Evolutionary conservation across 2,113 vertebrate species (phyloP).

Genomic region (Colinus virginianus): DNA sequence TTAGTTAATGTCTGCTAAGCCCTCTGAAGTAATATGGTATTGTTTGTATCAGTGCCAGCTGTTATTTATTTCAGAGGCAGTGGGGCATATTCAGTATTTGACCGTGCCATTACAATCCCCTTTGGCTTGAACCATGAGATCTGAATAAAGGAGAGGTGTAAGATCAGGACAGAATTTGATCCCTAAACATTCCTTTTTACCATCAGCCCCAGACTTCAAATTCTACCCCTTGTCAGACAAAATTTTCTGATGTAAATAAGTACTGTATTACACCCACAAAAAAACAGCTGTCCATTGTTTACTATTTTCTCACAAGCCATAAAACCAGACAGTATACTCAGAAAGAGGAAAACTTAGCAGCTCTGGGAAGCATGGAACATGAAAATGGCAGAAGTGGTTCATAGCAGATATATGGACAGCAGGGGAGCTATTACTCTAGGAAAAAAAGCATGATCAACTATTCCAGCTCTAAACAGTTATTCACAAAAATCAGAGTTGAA

Average conservation of each 20-base stretch:
- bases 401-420: not conserved
- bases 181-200: not conserved
- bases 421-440: not conserved
- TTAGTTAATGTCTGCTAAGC: not conserved
- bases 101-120: not conserved
- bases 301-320: not conserved
- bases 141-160: not conserved
- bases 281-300: not conserved
- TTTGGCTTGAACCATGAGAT: not conserved
- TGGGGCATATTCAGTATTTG: not conserved
- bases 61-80: not conserved
- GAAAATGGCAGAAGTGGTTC: not conserved
- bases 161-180: not conserved
- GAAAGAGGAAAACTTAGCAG: not conserved
- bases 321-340: not conserved
- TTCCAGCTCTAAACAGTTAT: not conserved
- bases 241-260: not conserved
- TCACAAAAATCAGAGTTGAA: not conserved
- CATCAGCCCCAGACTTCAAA: not conserved
- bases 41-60: not conserved
- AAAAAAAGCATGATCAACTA: not conserved
- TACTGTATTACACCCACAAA: not conserved
- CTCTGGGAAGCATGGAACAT: not conserved
- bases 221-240: not conserved
- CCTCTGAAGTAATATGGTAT: not conserved